A percentile compares a stretch with the other conserved stretches of the same genome.
phyloP scores from a whole-genome alignment of 2,888 invertebrate genomes.

The Lamproptera curius region DNA sequence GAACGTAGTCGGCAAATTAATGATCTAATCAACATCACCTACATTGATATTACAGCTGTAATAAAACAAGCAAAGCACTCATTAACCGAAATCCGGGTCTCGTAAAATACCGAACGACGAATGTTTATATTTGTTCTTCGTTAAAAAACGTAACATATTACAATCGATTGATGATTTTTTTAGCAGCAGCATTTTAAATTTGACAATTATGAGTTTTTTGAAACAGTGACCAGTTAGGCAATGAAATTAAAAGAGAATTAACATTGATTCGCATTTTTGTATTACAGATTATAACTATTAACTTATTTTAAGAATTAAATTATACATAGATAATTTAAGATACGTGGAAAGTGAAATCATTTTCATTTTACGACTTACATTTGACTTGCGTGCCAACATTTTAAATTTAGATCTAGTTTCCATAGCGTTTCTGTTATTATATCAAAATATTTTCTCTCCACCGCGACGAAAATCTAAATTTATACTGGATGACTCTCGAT shows the following conservation, averaged over 20 bases:
- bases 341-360: too few species aligned
- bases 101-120: background rate
- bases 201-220: too few species aligned
- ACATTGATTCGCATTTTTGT: too few species aligned
- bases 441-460: constrained; percentile 1
- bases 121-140: constrained; percentile 35
- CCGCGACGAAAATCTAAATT: constrained; percentile 4
- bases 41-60: background rate
- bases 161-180: too few species aligned
- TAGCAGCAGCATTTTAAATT: too few species aligned
- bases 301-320: too few species aligned
- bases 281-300: too few species aligned
- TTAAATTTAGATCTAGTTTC: background rate
- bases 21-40: constrained; percentile 1
- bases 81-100: background rate
- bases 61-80: constrained; percentile 2
- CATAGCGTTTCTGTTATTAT: background rate
- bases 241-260: too few species aligned
- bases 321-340: too few species aligned
- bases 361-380: too few species aligned
- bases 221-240: too few species aligned
- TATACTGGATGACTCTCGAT: constrained; percentile 11
- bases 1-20: constrained; percentile 13
- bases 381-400: background rate
- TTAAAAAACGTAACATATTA: too few species aligned